A percentile compares a stretch with the other conserved stretches of the same genome.
Evolutionary conservation across 2,797 vertebrate species (phyloP).

Genomic region (Paratrypauchen microcephalus): DNA sequence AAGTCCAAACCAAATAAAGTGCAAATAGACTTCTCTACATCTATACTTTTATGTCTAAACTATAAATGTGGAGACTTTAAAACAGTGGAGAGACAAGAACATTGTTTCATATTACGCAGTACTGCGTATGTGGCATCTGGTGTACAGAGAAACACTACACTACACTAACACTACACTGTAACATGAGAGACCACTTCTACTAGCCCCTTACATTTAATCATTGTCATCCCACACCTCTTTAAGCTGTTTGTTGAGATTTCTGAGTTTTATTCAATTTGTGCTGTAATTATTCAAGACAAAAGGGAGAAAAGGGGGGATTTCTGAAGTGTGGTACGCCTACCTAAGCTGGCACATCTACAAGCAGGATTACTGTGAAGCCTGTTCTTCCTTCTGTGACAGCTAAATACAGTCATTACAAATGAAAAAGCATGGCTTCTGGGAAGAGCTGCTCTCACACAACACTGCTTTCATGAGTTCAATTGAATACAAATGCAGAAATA

Average conservation of each 20-base stretch:
- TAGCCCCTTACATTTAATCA: constrained; percentile 34
- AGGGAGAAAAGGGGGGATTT: constrained; percentile 28
- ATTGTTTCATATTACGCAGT: constrained; percentile 47
- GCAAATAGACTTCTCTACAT: background rate
- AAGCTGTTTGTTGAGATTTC: background rate
- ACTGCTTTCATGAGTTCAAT: constrained; percentile 21
- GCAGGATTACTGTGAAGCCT: constrained; percentile 40
- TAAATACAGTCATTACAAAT: constrained; percentile 45
- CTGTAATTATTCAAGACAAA: constrained; percentile 40
- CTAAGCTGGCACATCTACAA: constrained; percentile 39
- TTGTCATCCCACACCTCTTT: background rate
- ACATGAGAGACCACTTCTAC: constrained; percentile 14
- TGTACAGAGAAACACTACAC: background rate
- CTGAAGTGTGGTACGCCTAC: constrained; percentile 45
- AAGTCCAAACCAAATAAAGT: constrained; percentile 4
- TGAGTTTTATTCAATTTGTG: constrained; percentile 30
- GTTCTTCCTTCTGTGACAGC: constrained; percentile 36
- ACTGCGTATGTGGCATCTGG: background rate
- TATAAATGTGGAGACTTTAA: background rate
- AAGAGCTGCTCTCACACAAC: constrained; percentile 27
- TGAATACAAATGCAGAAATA: constrained; percentile 35
- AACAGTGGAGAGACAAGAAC: constrained; percentile 1
- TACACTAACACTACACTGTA: background rate
- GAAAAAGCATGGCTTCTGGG: constrained; percentile 29
- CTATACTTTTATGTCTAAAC: too few relatives aligned